Evolutionary conservation across 2,797 vertebrate species (phyloP), one percentile per base, ranked within the genome.

Genomic region (Lerista edwardsae): DNA sequence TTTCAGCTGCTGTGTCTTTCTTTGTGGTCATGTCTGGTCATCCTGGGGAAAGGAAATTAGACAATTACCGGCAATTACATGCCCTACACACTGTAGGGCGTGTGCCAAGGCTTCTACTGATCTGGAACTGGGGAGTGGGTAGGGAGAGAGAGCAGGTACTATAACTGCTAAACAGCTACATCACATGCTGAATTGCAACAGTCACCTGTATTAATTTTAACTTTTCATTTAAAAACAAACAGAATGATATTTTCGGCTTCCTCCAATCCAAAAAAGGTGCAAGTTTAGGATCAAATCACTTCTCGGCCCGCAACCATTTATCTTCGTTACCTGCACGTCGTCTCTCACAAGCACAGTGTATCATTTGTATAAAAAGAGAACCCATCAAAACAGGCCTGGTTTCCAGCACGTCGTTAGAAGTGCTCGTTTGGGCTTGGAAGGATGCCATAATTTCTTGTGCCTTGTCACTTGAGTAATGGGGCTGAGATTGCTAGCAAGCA

Each of bases 401-500:
- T 73, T 73, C 27, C 41, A 73, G 8, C 41, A 73, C 25, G 29
- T 12, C n/a, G 41, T 73, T 73, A 11, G 44, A 44, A 44, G 25
- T 0, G 1, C 21, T 55, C 75, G 2, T 67, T 82, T 86, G 23
- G 72, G 2, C 0, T 73, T 64, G n/a, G 86, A 87, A n/a, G 10
- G 59, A 85, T 55, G 27, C 23, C 79, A 47, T 67, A 1, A 36
- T n/a, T 84, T 86, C 64, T 62, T 77, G 39, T 34, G 14, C 7
- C 39, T 47, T 83, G 3, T 5, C 25, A n/a, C 19, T 82, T 86
- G 23, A 73, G 55, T 9, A 77, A 75, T 27, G 21, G 14, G 12
- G 72, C 31, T 82, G 64, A 67, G 86, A 86, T 62, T 72, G 31
- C 4, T 82, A 86, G 79, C 7, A 55, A 77, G 64, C 14, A 0